phyloP scores from a whole-genome alignment of 92 coral and sea anemone species.

The Montipora capitata region DNA sequence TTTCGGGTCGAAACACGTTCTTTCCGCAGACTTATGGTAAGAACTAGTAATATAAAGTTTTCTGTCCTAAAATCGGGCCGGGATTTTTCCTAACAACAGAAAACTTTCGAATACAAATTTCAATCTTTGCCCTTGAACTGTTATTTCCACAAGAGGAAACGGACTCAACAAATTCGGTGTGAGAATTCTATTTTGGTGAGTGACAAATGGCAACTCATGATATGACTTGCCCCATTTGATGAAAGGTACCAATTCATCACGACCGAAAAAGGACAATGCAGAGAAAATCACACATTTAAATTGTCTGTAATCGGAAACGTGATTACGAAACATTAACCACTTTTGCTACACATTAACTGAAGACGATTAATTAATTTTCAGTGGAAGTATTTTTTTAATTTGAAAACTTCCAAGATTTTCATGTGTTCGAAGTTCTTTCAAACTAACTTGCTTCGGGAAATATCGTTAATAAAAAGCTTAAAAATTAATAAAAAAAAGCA shows the following conservation, averaged over 20 bases:
- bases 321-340: background rate
- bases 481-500: too few relatives aligned
- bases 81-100: background rate
- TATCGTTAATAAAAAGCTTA: too few relatives aligned
- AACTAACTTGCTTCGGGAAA: background rate
- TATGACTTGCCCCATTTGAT: constrained; percentile 3
- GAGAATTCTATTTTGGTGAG: background rate
- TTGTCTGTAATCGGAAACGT: background rate
- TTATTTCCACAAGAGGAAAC: background rate
- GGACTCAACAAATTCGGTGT: background rate
- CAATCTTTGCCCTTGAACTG: background rate
- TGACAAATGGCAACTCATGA: background rate
- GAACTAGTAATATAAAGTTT: background rate
- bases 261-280: background rate
- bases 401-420: background rate
- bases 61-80: background rate
- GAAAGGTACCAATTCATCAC: background rate
- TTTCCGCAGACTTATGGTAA: too few relatives aligned
- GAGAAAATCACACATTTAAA: background rate
- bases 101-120: constrained; percentile 4
- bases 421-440: background rate
- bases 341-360: background rate
- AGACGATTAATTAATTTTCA: too few relatives aligned
- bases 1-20: constrained; percentile 36
- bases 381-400: too few relatives aligned